Conservation (phyloP, 2,113 vertebrate species). For the Uria lomvia region DNA sequence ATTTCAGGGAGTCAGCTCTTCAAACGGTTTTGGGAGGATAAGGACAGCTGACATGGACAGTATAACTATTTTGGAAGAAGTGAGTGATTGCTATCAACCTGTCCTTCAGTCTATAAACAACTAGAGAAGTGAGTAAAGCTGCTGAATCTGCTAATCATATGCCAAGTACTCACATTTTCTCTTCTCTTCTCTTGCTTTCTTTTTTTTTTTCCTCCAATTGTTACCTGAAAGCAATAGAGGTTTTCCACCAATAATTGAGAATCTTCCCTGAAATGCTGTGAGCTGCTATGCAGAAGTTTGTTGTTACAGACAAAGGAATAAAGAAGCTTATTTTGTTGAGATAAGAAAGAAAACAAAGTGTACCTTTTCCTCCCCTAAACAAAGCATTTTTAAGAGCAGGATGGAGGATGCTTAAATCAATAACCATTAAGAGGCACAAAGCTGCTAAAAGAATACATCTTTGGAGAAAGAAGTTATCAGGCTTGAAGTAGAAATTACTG, state of each 20-base stretch:
- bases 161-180: neutral
- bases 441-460: conserved; percentile 19
- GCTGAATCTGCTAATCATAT: conserved; percentile 9
- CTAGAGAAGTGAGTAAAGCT: neutral
- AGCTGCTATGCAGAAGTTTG: neutral
- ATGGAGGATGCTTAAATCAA: conserved; percentile 46
- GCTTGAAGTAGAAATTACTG: conserved; percentile 6
- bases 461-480: conserved; percentile 27
- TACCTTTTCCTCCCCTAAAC: conserved; percentile 24
- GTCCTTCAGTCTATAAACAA: neutral
- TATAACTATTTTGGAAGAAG: neutral
- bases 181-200: neutral
- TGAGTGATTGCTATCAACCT: neutral
- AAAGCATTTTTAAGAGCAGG: conserved; percentile 34
- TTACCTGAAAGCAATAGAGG: neutral
- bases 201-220: neutral
- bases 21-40: neutral
- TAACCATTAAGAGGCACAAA: conserved; percentile 44
- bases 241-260: neutral
- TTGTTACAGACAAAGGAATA: neutral
- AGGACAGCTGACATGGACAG: neutral
- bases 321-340: conserved; percentile 22
- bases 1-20: neutral
- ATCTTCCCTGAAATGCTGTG: neutral
- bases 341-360: conserved; percentile 38